These are phyloP conservation scores for Hycleus phaleratus DNA, from an alignment of 1,140 invertebrate species.

Conservation along the genomic window DNA sequence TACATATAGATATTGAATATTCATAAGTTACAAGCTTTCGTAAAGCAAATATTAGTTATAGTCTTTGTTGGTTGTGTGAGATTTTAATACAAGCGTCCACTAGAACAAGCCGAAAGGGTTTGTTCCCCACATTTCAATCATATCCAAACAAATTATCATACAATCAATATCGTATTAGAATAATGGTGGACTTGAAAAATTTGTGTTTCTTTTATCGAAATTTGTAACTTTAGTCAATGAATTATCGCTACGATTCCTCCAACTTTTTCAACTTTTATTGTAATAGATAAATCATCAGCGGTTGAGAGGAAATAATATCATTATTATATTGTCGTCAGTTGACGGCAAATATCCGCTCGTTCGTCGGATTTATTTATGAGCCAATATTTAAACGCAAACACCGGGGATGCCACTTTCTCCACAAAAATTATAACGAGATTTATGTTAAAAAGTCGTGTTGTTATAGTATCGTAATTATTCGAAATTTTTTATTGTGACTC, in stretches of 20 bases:
- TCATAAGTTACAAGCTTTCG: too few relatives aligned
- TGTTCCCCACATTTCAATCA: neutral
- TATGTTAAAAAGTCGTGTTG: neutral
- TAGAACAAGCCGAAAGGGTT: too few relatives aligned
- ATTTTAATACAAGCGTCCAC: too few relatives aligned
- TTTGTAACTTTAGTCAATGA: neutral
- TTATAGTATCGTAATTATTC: too few relatives aligned
- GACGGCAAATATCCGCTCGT: slow-evolving; percentile 24
- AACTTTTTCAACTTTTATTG: slow-evolving; percentile 25
- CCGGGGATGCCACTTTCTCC: slow-evolving; percentile 18
- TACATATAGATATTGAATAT: too few relatives aligned
- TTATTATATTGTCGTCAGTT: slow-evolving; percentile 26
- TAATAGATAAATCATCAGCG: slow-evolving; percentile 23
- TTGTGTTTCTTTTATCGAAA: neutral
- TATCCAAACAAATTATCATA: neutral
- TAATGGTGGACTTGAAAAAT: neutral
- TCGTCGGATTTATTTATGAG: slow-evolving; percentile 31
- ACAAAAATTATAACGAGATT: slow-evolving; percentile 14
- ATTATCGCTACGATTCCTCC: slow-evolving; percentile 7
- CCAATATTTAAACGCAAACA: slow-evolving; percentile 28
- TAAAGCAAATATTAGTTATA: too few relatives aligned
- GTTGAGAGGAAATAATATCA: slow-evolving; percentile 24
- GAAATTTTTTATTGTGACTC: too few relatives aligned
- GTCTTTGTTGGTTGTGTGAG: too few relatives aligned
- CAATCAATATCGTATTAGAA: neutral